A percentile compares a stretch with the other conserved stretches of the same genome.
These are phyloP conservation scores for Azemiops feae DNA, from an alignment of 2,113 vertebrate genomes.

Conservation along the genomic window DNA sequence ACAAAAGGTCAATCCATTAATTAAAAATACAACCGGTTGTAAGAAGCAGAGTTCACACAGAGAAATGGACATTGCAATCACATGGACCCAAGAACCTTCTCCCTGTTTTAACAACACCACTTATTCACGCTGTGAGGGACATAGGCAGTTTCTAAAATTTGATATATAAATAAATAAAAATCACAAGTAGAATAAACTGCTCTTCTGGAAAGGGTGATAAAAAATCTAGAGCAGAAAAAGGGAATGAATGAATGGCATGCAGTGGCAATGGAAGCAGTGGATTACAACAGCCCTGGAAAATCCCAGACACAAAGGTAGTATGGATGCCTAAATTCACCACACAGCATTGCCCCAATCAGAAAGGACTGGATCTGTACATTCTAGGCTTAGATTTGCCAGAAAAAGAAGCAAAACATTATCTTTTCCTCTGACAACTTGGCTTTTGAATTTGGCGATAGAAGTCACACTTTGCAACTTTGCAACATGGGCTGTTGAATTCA, in stretches of 20 bases:
- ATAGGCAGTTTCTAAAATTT: background rate
- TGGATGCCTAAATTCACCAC: background rate
- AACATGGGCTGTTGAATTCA: background rate
- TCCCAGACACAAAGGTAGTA: background rate
- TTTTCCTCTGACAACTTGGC: background rate
- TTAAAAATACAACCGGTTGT: accelerated
- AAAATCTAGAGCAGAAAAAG: background rate
- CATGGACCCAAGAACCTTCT: background rate
- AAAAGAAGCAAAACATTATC: background rate
- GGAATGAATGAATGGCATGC: too few species aligned
- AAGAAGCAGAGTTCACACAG: background rate
- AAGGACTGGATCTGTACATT: background rate
- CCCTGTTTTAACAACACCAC: background rate
- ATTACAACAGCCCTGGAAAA: background rate
- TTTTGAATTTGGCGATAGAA: background rate
- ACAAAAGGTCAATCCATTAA: background rate
- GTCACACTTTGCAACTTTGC: background rate
- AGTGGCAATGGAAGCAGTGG: background rate
- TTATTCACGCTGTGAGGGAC: background rate
- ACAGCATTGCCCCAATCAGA: background rate
- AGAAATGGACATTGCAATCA: accelerated
- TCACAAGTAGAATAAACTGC: accelerated
- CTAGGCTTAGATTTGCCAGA: background rate
- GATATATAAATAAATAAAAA: background rate
- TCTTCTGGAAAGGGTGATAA: background rate